Conservation (phyloP, 2,797 vertebrate genomes). For the Channallabes apus region DNA sequence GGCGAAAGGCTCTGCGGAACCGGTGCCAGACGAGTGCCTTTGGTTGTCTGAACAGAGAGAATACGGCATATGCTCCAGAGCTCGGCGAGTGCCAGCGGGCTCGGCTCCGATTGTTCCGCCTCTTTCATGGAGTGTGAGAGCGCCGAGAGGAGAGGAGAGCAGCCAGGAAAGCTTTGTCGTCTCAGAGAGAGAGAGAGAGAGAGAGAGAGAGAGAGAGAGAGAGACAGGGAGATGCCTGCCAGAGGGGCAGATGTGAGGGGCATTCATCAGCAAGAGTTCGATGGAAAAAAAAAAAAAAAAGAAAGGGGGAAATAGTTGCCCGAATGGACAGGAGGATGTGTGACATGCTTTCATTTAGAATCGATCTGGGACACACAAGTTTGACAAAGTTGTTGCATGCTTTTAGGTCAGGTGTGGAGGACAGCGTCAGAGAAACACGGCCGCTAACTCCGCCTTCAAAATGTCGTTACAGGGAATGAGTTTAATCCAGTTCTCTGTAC, state of each 20-base stretch:
- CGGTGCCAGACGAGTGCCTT: slow-evolving; percentile 71
- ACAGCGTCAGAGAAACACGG: neutral
- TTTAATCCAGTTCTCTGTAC: neutral
- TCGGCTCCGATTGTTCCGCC: slow-evolving; percentile 78
- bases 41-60: slow-evolving; percentile 77
- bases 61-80: slow-evolving; percentile 78
- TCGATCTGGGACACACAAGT: slow-evolving; percentile 33
- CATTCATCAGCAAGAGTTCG: slow-evolving; percentile 63
- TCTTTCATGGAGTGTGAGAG: slow-evolving; percentile 71
- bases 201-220: slow-evolving; percentile 66
- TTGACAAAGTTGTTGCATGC: neutral
- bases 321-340: slow-evolving; percentile 21
- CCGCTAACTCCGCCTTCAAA: neutral
- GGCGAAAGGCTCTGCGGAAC: slow-evolving; percentile 60
- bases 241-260: slow-evolving; percentile 79
- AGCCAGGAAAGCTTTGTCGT: slow-evolving; percentile 79
- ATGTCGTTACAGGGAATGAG: no score
- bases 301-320: neutral
- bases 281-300: no score
- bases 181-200: slow-evolving; percentile 53
- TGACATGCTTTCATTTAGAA: slow-evolving; percentile 46
- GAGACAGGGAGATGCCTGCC: slow-evolving; percentile 68
- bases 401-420: neutral
- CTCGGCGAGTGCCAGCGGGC: slow-evolving; percentile 71
- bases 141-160: slow-evolving; percentile 69